Conservation (phyloP, 2,113 vertebrate genomes). For the Pelecanus crispus region DNA sequence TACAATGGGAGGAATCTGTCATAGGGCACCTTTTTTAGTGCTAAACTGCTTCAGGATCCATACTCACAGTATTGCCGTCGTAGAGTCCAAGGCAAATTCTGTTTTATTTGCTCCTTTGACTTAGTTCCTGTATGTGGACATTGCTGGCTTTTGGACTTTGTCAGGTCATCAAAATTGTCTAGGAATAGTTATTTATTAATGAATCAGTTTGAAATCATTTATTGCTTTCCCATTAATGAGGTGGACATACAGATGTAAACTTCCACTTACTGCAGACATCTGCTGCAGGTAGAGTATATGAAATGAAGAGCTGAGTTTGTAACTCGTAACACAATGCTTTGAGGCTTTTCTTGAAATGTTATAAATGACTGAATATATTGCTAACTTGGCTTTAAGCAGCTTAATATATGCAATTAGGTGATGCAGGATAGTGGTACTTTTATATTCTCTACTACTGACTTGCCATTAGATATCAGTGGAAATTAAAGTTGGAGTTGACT, state of each 20-base stretch:
- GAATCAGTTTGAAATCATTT: neutral
- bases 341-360: neutral
- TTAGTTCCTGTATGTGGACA: neutral
- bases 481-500: neutral
- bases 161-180: neutral
- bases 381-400: neutral
- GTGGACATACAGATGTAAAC: neutral
- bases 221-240: neutral
- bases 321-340: neutral
- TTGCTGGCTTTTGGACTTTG: neutral
- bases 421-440: neutral
- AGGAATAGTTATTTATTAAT: constrained; percentile 11
- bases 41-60: neutral
- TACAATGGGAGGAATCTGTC: neutral
- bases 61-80: neutral
- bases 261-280: neutral
- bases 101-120: neutral
- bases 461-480: neutral
- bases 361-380: neutral
- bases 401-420: neutral
- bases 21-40: neutral
- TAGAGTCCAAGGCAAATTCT: neutral
- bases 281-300: constrained; percentile 6
- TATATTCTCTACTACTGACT: neutral
- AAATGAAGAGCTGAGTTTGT: neutral